These are phyloP conservation scores for Misgurnus mizolepis DNA, from an alignment of 2,113 vertebrate genomes.

Conservation along the genomic window DNA sequence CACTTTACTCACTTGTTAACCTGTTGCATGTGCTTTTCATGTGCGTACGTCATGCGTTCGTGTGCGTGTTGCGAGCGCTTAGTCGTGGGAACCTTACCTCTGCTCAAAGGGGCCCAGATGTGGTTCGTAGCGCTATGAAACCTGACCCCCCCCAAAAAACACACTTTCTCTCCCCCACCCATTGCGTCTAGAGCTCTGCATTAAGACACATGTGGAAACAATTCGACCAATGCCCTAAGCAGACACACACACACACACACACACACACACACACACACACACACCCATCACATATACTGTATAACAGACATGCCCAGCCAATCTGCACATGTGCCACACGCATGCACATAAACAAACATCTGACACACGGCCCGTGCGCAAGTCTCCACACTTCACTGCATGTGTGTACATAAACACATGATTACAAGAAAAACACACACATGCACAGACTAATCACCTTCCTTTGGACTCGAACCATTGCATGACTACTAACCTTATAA, in stretches of 20 bases:
- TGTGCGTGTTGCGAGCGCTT: conserved; percentile 59
- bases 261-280: conserved; percentile 56
- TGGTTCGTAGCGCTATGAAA: conserved; percentile 76
- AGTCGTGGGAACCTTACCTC: conserved; percentile 78
- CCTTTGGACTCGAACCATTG: conserved; percentile 32
- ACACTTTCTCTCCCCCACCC: conserved; percentile 61
- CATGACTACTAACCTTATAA: conserved; percentile 33
- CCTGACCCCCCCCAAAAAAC: conserved; percentile 62
- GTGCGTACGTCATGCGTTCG: conserved; percentile 26
- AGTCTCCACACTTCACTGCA: conserved; percentile 36
- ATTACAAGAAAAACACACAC: conserved; percentile 41
- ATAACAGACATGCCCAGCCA: conserved; percentile 40
- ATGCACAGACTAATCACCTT: conserved; percentile 32
- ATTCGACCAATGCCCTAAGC: conserved; percentile 79
- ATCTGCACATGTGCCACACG: conserved; percentile 55
- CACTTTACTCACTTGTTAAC: conserved; percentile 3
- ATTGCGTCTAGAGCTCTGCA: conserved; percentile 78
- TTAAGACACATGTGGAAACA: conserved; percentile 83
- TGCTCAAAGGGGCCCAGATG: conserved; percentile 71
- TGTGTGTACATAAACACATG: conserved; percentile 32
- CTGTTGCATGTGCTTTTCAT: conserved; percentile 11
- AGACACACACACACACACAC: conserved; percentile 75
- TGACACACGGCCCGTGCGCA: conserved; percentile 13
- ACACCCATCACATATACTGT: conserved; percentile 50
- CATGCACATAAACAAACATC: conserved; percentile 55